These are phyloP conservation scores for Drosophila ogumai DNA, from an alignment of 1,140 invertebrate species.

Conservation along the genomic window DNA sequence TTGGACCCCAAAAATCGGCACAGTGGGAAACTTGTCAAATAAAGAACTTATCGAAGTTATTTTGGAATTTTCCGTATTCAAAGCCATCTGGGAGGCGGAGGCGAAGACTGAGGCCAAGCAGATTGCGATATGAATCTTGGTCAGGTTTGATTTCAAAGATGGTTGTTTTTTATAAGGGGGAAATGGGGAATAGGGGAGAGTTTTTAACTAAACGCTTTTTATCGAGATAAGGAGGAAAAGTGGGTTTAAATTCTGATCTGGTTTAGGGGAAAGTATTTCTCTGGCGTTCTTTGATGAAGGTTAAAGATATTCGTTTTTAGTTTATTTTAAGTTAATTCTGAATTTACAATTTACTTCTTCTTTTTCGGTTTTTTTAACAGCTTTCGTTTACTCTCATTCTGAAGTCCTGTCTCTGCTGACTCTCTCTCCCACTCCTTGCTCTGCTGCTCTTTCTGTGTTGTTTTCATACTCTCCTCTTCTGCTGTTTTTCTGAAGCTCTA, in stretches of 20 bases:
- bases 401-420: too few species aligned
- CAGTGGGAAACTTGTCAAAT: conserved; percentile 53
- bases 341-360: too few species aligned
- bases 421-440: too few species aligned
- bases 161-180: not conserved
- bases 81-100: conserved; percentile 19
- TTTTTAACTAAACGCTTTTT: conserved; percentile 3
- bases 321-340: too few species aligned
- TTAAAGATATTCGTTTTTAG: not conserved
- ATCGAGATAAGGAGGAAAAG: not conserved
- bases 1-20: conserved; percentile 20
- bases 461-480: too few species aligned
- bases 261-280: not conserved
- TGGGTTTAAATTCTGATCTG: conserved; percentile 1
- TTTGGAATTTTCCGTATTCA: conserved; percentile 29
- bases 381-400: too few species aligned
- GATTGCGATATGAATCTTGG: conserved; percentile 32
- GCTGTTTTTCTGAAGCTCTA: too few species aligned
- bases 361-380: too few species aligned
- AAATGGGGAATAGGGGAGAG: conserved; percentile 2
- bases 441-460: too few species aligned
- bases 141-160: conserved; percentile 28
- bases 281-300: not conserved
- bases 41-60: conserved; percentile 51
- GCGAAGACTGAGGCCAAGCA: not conserved